Percentiles rank a stretch among this genome's conserved stretches.
These are phyloP conservation scores for Litocranius walleri DNA, from an alignment of 2,113 vertebrate genomes.

Conservation along the genomic window DNA sequence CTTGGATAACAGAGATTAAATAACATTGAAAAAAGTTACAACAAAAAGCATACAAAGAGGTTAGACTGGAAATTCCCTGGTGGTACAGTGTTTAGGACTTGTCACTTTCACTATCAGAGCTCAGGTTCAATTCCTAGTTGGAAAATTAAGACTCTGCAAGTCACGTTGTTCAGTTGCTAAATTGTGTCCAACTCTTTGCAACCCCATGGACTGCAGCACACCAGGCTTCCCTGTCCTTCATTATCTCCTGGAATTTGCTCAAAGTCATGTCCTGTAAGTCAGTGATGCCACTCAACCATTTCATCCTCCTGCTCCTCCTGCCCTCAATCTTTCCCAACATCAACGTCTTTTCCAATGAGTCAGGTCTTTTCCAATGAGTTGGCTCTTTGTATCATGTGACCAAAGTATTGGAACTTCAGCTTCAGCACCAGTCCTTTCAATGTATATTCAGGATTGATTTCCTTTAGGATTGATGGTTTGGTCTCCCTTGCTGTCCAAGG, in stretches of 20 bases:
- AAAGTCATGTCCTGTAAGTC: background rate
- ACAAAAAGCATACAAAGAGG: background rate
- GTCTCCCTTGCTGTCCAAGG: background rate
- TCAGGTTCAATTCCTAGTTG: background rate
- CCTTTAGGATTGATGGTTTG: background rate
- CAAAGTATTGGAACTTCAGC: background rate
- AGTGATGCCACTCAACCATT: background rate
- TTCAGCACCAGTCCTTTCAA: background rate
- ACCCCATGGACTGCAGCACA: background rate
- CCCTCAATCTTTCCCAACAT: background rate
- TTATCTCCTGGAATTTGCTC: background rate
- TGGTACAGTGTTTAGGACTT: background rate
- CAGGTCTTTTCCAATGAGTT: background rate
- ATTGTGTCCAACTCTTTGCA: background rate
- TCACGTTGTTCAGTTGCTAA: accelerated
- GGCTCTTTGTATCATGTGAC: background rate
- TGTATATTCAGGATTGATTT: background rate
- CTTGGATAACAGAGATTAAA: background rate
- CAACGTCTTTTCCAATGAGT: background rate
- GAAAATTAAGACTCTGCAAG: background rate
- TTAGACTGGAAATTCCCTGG: background rate
- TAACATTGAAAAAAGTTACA: background rate
- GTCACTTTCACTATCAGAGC: background rate
- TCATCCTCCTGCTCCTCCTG: background rate
- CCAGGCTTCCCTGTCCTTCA: background rate